Percentiles rank a stretch among this genome's conserved stretches.
Conservation (phyloP, 2,797 vertebrate genomes). For the Manis crassicaudata region DNA sequence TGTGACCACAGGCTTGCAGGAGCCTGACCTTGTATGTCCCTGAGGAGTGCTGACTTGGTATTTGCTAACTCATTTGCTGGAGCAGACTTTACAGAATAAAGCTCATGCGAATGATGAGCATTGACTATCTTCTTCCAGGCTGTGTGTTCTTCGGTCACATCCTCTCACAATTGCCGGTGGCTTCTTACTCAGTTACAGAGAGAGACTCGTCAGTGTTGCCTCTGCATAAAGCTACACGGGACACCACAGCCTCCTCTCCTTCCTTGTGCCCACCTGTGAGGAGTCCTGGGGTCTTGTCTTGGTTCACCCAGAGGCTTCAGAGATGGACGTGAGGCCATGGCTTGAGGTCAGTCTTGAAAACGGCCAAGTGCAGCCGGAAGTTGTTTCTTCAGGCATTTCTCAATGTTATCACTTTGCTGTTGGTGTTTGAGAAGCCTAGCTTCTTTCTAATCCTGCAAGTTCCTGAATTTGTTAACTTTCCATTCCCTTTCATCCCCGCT, state of each 20-base stretch:
- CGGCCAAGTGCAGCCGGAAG: fast-evolving
- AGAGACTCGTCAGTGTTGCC: no score
- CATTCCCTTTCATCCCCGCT: no score
- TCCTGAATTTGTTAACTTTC: neutral
- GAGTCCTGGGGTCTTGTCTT: neutral
- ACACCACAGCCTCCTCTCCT: fast-evolving
- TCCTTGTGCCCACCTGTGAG: neutral
- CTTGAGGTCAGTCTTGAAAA: neutral
- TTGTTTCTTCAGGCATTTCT: no score
- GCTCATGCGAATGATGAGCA: fast-evolving
- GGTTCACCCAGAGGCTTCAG: fast-evolving
- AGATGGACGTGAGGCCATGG: fast-evolving
- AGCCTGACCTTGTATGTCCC: fast-evolving
- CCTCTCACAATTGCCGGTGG: neutral
- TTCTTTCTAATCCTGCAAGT: neutral
- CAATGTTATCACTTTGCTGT: fast-evolving
- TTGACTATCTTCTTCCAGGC: fast-evolving
- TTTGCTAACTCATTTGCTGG: fast-evolving
- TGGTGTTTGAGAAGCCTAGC: neutral
- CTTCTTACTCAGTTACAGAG: fast-evolving
- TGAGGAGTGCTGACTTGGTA: fast-evolving
- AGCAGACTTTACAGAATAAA: fast-evolving
- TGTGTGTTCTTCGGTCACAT: fast-evolving
- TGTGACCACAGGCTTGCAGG: neutral
- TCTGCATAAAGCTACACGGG: no score